phyloP scores from a whole-genome alignment of 2,113 vertebrate species.

The Plectropomus leopardus region DNA sequence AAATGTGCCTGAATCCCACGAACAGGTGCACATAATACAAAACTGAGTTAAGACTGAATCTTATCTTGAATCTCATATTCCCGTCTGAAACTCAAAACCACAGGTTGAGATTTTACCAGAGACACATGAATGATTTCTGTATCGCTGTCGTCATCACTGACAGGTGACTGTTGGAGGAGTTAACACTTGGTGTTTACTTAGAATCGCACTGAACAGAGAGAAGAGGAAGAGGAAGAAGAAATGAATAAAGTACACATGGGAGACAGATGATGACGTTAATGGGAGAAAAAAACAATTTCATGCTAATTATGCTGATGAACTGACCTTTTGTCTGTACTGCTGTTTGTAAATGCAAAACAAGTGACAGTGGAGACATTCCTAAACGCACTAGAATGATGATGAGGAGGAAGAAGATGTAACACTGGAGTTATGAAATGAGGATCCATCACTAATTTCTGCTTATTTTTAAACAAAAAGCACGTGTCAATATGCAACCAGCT shows the following conservation, averaged over 20 bases:
- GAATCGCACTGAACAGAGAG: neutral
- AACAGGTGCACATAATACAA: neutral
- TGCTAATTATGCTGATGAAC: neutral
- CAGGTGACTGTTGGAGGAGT: neutral
- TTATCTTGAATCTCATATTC: neutral
- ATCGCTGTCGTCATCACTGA: too few species aligned
- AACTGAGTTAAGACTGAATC: too few species aligned
- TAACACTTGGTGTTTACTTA: neutral
- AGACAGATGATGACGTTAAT: neutral
- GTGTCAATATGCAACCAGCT: slow-evolving; percentile 57
- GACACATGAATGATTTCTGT: too few species aligned
- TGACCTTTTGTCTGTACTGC: slow-evolving; percentile 27
- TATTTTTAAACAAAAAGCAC: slow-evolving; percentile 11
- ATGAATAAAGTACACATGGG: neutral
- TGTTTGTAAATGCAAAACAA: slow-evolving; percentile 7
- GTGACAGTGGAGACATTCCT: slow-evolving; percentile 2
- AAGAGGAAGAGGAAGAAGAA: slow-evolving; percentile 7
- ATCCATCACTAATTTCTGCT: slow-evolving; percentile 22
- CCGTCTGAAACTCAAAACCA: neutral
- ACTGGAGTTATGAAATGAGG: slow-evolving; percentile 58
- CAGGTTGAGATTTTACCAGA: neutral
- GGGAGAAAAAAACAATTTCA: neutral
- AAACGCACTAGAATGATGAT: slow-evolving; percentile 23
- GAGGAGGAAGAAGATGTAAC: slow-evolving; percentile 42
- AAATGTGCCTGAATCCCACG: neutral